Evolutionary conservation across 2,113 vertebrate species (phyloP), one percentile per base, ranked within the genome.

Genomic region (Acinonyx jubatus): DNA sequence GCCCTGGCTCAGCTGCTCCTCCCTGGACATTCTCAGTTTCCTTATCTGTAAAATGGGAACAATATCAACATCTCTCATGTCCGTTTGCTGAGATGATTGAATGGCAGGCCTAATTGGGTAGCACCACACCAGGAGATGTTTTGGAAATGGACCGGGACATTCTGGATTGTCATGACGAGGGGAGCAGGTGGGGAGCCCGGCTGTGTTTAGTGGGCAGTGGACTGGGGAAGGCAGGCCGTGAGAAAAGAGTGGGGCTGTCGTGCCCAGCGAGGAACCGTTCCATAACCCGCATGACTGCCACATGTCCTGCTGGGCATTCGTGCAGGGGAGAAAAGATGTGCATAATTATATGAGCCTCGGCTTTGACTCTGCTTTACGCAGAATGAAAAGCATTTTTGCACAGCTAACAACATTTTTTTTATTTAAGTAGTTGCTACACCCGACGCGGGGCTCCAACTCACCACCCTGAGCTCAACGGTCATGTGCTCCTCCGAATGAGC

Each of bases 231-330:
- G 45, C 57, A 69, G 25, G 31, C 8, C n/a, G 19, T 8, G 4
- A 73, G 25, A 14, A 57, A 7, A 66, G 33, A 5, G 14, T 13
- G 33, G 45, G 15, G 57, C 36, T 2, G 33, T 45, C 7, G 12
- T 5, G 23, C 18, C 16, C 15, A 1, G 7, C 13, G 81, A 81
- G 38, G 71, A 85, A 74, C 0, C 2, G 13, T 19, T 61, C 38
- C 88, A 1, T 3, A 1, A 31, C 0, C 23, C 65, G 3, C 25
- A 0, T 0, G 74, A 27, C 10, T 25, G 16, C 12, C 23, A 0
- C 0, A 0, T 1, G 7, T 15, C 45, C 71, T 16, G 29, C 48
- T 25, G 63, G 71, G 89, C 78, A 16, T 5, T 61, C 29, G 4
- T 1, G 11, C 3, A 1, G 29, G 76, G 16, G 25, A n/a, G 86